Evolutionary conservation across 1,140 invertebrate genomes (phyloP).

Genomic region (Agrypnia vestita): DNA sequence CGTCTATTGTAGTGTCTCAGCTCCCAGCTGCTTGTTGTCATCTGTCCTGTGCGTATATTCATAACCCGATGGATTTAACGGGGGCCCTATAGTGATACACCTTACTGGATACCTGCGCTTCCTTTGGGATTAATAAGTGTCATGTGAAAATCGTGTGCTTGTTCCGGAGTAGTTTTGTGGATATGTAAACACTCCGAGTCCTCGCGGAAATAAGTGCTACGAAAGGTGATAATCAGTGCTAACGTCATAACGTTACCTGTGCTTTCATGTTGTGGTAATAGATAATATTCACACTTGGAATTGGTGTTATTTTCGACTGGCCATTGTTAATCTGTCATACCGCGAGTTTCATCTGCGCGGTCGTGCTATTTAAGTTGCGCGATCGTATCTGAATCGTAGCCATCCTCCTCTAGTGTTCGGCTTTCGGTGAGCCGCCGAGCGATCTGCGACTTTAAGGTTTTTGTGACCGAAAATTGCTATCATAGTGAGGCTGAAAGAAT

Average conservation of each 20-base stretch:
- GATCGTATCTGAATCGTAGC: not conserved
- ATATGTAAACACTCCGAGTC: constrained; percentile 37
- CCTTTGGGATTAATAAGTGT: constrained; percentile 31
- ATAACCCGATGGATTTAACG: constrained; percentile 13
- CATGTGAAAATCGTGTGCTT: constrained; percentile 26
- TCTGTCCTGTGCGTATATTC: not conserved
- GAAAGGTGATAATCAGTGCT: constrained; percentile 33
- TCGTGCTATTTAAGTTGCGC: not conserved
- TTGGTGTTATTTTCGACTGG: not conserved
- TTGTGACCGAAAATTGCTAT: constrained; percentile 64
- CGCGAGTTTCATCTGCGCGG: not conserved
- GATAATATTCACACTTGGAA: constrained; percentile 14
- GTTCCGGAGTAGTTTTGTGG: constrained; percentile 13
- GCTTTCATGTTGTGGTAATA: constrained; percentile 33
- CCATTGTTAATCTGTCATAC: constrained; percentile 40
- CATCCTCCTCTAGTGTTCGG: not conserved
- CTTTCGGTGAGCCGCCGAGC: not conserved
- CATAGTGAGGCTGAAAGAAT: constrained; percentile 75
- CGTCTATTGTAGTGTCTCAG: not conserved
- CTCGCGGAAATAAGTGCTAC: constrained; percentile 34
- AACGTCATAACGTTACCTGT: constrained; percentile 18
- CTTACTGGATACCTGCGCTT: constrained; percentile 19
- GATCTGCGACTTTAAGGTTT: constrained; percentile 39
- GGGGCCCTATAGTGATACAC: not conserved
- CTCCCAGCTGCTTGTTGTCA: not conserved